phyloP scores from a whole-genome alignment of 2,888 invertebrate species.

The Eupeodes luniger region DNA sequence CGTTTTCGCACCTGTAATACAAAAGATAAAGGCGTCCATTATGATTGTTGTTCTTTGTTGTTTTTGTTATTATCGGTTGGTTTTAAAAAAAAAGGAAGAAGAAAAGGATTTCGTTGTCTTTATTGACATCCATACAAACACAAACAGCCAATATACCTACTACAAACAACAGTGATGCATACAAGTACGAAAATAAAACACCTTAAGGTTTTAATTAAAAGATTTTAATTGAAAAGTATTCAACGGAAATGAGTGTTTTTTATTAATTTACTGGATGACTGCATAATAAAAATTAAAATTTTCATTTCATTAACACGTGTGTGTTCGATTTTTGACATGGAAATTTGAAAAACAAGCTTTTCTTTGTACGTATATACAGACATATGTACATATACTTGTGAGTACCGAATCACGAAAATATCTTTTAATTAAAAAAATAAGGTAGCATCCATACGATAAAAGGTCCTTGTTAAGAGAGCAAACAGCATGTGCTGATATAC shows the following conservation, averaged over 20 bases:
- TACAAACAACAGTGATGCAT: too few species aligned
- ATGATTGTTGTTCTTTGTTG: conserved; percentile 7
- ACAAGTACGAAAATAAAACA: not conserved
- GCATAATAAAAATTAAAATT: conserved; percentile 26
- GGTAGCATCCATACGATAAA: not conserved
- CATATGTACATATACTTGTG: not conserved
- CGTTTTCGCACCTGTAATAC: conserved; percentile 91
- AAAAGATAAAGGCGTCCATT: conserved; percentile 15
- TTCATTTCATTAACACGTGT: conserved; percentile 26
- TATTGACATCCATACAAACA: not conserved
- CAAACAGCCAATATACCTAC: not conserved
- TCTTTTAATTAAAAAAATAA: conserved; percentile 21
- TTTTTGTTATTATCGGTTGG: not conserved
- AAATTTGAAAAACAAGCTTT: not conserved
- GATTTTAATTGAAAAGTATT: conserved; percentile 28
- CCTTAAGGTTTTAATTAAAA: conserved; percentile 35
- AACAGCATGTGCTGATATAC: not conserved
- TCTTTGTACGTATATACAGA: too few species aligned
- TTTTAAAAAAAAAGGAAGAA: too few species aligned
- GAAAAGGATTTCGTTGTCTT: conserved; percentile 5
- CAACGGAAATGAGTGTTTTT: conserved; percentile 13
- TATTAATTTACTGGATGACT: conserved; percentile 40
- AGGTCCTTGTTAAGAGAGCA: not conserved
- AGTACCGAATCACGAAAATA: not conserved
- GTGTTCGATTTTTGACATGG: conserved; percentile 4